Base-by-base conservation (phyloP, 2,113 vertebrate genomes). In the Tenebrosternarchus preto region DNA sequence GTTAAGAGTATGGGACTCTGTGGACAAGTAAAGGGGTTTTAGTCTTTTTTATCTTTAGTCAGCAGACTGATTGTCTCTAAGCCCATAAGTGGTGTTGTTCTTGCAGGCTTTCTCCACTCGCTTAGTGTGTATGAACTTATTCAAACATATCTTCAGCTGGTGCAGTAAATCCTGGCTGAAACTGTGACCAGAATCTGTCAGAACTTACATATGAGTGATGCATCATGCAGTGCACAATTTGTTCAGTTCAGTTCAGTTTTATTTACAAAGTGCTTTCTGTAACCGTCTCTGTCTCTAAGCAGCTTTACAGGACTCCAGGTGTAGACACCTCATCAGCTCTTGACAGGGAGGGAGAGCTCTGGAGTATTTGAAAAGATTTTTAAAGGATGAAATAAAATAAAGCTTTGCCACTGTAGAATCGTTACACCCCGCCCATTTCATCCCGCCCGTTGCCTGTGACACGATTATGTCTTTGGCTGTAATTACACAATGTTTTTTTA, bases 401-500 rank as follows among this genome's bases (percentile, higher is more conserved):
- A 31, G 19, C 61, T 19, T 19, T 64, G 27, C 61, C 59, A 27
- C 16, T 20, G 29, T 16, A 66, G 20, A 31, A 68, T 68, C 20
- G 7, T 39, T 68, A 1, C 7, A 68, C 17, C 24, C 17, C 7
- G 19, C 29, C 7, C 50, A 31, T 5, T 4, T 9, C 39, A 11
- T 22, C n/a, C 12, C 16, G 29, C 27, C 19, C 59, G 55, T 64
- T 22, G 29, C 27, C 19, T 39, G 55, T 64, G 36, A 31, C 63
- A 27, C 64, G 64, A 39, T 22, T 11, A 39, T 39, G 43, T 50
- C 56, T 69, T 59, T 85, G 80, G 39, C 68, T 73, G 72, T 86
- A 87, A 87, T 83, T 85, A 29, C 84, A 85, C 82, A 83, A 88
- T 90, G 85, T 9, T 86, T 86, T 77, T 84, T 84, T 88, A 86